Base-by-base conservation (phyloP, 2,888 invertebrate species). In the Andrena minutula region DNA sequence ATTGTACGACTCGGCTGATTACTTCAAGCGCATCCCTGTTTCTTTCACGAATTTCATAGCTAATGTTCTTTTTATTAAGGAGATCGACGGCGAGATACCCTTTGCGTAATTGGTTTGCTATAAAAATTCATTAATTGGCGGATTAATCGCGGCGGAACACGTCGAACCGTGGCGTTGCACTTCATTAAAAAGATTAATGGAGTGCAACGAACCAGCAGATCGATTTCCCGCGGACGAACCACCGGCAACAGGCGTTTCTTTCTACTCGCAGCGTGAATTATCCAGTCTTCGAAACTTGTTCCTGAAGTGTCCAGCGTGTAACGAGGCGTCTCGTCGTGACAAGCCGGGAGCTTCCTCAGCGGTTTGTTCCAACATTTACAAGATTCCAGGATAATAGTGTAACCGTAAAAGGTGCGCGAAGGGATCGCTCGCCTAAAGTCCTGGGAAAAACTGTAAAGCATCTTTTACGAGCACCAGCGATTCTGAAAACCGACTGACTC, bases 321-420 rank as follows among this genome's bases (percentile, higher is more conserved):
- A 76, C 83, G 56, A 86, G 65, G 63, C 66, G 79, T 63, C 70
- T 74, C 35, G 53, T 58, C 74, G 83, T 80, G 83, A 88, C 83
- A 79, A 68, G 32, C 30, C 49, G 30, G 16, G 32, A 68, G 56
- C 73, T 79, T 66, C 73, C 70, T 71, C 75, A 16, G 49, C 20
- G 53, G 71, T 71, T 51, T 41, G 66, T 64, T 73, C 66, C 69
- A 85, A 58, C 83, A 70, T 82, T 83, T 80, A 76, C 75, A 78
- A 78, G 79, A 88, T 88, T 88, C 85, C 84, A 65, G 78, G 79
- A 66, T 87, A 87, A 88, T 87, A 61, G 76, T 47, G 41, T 10
- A 69, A 41, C 79, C 76, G 63, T 85, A 85, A 80, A 88, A 83
- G 84, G 65, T 71, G 65, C 23, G 10, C 49, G 66, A 77, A 77